Base-by-base conservation (phyloP, 2,888 invertebrate species). In the Caenorhabditis sinica region DNA sequence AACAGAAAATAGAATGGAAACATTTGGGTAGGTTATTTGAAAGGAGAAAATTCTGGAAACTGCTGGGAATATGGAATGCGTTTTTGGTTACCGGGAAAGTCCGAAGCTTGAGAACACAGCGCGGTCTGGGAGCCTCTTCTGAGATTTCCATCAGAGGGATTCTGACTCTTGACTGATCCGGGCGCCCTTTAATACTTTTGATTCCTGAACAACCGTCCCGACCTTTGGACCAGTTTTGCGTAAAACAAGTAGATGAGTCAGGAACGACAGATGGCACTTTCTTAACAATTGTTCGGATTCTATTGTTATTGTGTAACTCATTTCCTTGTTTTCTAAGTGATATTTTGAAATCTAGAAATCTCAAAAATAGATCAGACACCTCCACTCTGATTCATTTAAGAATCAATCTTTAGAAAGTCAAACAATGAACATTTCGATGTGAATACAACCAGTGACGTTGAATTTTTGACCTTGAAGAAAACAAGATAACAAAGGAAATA, bases 211-310 rank as follows among this genome's bases (percentile, higher is more conserved):
- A 28, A 4, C 15, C n/a, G 20, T 11, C 8, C 15, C 33, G 9
- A 61, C 53, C 40, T 77, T 69, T 25, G 53, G 69, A 63, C 63
- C 51, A 40, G 49, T 71, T 77, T 53, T 28, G 30, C 6, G 61
- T 43, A 77, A 36, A 77, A 77, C 68, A 77, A 51, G 28, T 33
- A 3, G 40, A 43, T 77, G 77, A 77, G 36, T 77, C 69, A 77
- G 40, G 33, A 5, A 30, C 9, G 28, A 56, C 56, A 69, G 69
- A 40, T 40, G 56, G 20, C 56, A 56, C n/a, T 69, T 49, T 20
- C n/a, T n/a, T n/a, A n/a, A n/a, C 20, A n/a, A 68, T 68, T 28
- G 53, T 69, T 56, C 40, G 40, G 33, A 69, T 68, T 68, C 51
- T 23, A 13, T 63, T 63, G n/a, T 60, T 60, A 45, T 66, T 49